Percentiles rank a stretch among this genome's conserved stretches.
Conservation (phyloP, 2,797 vertebrate genomes). For the Erpetoichthys calabaricus region DNA sequence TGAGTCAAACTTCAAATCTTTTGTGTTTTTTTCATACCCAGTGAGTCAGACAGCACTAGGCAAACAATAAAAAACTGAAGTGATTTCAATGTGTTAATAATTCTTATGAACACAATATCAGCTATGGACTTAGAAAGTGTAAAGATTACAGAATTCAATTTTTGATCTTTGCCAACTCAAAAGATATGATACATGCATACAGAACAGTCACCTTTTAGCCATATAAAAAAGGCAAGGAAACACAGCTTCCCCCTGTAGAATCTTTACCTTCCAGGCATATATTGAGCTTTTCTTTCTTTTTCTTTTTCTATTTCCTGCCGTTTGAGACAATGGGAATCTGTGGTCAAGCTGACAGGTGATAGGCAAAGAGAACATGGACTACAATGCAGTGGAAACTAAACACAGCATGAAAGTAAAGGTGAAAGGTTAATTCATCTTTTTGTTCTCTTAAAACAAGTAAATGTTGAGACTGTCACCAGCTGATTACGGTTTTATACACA, state of each 20-base stretch:
- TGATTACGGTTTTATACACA: conserved; percentile 2
- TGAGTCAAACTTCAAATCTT: too few species aligned
- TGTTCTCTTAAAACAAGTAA: conserved; percentile 30
- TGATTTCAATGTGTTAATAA: too few species aligned
- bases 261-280: too few species aligned
- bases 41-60: too few species aligned
- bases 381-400: conserved; percentile 30
- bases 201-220: conserved; percentile 40
- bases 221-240: conserved; percentile 42
- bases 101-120: too few species aligned
- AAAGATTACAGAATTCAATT: too few species aligned
- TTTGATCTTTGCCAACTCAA: too few species aligned
- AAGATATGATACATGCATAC: conserved; percentile 47
- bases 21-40: too few species aligned
- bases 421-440: conserved; percentile 32
- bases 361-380: conserved; percentile 26
- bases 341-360: conserved; percentile 27
- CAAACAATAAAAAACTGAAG: too few species aligned
- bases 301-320: too few species aligned
- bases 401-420: conserved; percentile 22
- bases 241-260: conserved; percentile 5
- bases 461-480: conserved; percentile 19
- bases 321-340: conserved; percentile 7
- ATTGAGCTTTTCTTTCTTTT: too few species aligned
- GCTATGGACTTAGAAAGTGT: too few species aligned